Evolutionary conservation across 2,113 vertebrate genomes (phyloP).

Genomic region (Cynoglossus semilaevis): DNA sequence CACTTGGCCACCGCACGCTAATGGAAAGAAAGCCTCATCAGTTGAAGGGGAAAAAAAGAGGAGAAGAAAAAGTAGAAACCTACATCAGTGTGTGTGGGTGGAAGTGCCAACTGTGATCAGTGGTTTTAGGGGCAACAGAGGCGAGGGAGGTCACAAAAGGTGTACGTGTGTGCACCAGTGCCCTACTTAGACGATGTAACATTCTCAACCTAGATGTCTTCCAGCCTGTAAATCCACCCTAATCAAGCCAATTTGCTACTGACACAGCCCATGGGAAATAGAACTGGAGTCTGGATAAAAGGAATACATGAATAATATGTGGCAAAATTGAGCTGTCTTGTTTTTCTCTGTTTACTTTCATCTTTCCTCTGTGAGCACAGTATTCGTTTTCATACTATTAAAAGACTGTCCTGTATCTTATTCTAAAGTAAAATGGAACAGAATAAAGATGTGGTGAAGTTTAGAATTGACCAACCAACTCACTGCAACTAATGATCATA

Average conservation of each 20-base stretch:
- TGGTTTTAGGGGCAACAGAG: constrained; percentile 4
- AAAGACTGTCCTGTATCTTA: neutral
- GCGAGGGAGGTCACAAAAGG: constrained; percentile 8
- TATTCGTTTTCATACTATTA: neutral
- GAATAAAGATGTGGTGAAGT: too few relatives aligned
- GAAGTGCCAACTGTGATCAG: constrained; percentile 30
- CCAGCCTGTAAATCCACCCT: constrained; percentile 39
- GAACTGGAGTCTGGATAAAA: constrained; percentile 20
- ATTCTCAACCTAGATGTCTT: constrained; percentile 27
- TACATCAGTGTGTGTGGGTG: constrained; percentile 16
- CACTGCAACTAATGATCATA: too few relatives aligned
- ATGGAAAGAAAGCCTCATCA: constrained; percentile 32
- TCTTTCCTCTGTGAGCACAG: neutral
- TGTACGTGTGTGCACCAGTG: constrained; percentile 7
- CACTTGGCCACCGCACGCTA: constrained; percentile 29
- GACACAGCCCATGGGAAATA: constrained; percentile 43
- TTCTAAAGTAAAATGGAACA: neutral
- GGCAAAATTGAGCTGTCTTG: constrained; percentile 6
- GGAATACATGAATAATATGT: neutral
- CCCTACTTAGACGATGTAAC: constrained; percentile 1
- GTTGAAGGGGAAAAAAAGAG: constrained; percentile 11
- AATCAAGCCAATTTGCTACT: constrained; percentile 30
- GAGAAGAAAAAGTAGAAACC: neutral
- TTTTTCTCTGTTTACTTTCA: neutral
- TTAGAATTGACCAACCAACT: too few relatives aligned